Evolutionary conservation across 2,888 invertebrate species (phyloP).

Genomic region (Eupithecia inturbata): DNA sequence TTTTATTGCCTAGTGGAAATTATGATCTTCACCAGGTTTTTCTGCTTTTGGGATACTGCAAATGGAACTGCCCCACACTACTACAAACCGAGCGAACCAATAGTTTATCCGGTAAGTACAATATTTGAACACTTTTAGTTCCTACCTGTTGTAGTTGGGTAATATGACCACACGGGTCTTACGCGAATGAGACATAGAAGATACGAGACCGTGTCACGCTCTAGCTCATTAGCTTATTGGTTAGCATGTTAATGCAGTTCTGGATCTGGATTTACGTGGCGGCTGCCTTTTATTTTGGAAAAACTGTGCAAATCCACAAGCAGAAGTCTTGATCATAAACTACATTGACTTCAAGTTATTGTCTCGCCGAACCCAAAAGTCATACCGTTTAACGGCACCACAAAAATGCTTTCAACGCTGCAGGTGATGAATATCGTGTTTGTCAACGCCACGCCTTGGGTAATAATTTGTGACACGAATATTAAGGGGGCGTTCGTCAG

Average conservation of each 20-base stretch:
- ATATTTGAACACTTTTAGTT: background rate
- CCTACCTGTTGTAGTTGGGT: no score
- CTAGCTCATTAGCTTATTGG: background rate
- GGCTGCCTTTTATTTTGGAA: background rate
- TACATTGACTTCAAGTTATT: background rate
- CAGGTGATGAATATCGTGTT: conserved; percentile 46
- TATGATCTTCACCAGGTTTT: background rate
- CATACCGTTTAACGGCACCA: conserved; percentile 15
- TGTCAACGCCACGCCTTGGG: conserved; percentile 46
- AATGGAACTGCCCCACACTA: no score
- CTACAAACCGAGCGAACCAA: background rate
- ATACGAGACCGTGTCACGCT: background rate
- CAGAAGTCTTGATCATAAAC: background rate
- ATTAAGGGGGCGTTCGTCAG: conserved; percentile 22
- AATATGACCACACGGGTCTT: no score
- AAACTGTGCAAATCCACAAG: background rate
- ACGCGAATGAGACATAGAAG: no score
- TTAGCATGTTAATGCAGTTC: background rate
- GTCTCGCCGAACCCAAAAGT: background rate
- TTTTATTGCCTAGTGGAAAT: background rate
- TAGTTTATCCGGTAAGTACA: background rate
- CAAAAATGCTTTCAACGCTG: conserved; percentile 39
- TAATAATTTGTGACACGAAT: conserved; percentile 47
- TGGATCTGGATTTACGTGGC: background rate
- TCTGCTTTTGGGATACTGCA: no score